Percentiles rank a stretch among this genome's conserved stretches.
These are phyloP conservation scores for Cygnus atratus DNA, from an alignment of 2,113 vertebrate genomes.

Conservation along the genomic window DNA sequence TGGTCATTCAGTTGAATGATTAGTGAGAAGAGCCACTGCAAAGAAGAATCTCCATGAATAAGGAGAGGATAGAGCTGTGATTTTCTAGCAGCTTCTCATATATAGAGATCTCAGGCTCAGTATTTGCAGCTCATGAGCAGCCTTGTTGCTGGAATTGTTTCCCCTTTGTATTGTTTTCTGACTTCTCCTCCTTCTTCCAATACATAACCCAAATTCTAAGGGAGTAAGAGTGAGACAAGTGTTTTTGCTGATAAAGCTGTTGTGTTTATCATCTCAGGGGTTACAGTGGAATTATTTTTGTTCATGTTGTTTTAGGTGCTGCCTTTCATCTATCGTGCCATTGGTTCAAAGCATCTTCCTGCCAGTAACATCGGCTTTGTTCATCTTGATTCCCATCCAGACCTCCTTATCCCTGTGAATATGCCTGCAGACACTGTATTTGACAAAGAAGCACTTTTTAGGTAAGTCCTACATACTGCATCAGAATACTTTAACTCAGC, in stretches of 20 bases:
- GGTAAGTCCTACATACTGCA: constrained; percentile 67
- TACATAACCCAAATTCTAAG: neutral
- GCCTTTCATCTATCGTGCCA: constrained; percentile 91
- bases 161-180: neutral
- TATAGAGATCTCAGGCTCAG: neutral
- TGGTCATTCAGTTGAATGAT: neutral
- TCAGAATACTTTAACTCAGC: neutral
- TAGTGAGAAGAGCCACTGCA: neutral
- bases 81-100: neutral
- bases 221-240: neutral
- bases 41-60: neutral
- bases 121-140: neutral
- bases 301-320: constrained; percentile 81
- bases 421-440: constrained; percentile 94
- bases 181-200: neutral
- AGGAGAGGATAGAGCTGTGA: neutral
- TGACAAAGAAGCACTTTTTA: constrained; percentile 91
- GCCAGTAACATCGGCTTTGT: constrained; percentile 84
- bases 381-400: constrained; percentile 96
- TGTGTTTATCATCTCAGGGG: neutral
- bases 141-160: neutral
- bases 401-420: constrained; percentile 96
- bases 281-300: neutral
- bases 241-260: neutral
- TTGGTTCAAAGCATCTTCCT: constrained; percentile 92